Conservation (phyloP, 1,140 invertebrate species). For the Hermetia illucens region DNA sequence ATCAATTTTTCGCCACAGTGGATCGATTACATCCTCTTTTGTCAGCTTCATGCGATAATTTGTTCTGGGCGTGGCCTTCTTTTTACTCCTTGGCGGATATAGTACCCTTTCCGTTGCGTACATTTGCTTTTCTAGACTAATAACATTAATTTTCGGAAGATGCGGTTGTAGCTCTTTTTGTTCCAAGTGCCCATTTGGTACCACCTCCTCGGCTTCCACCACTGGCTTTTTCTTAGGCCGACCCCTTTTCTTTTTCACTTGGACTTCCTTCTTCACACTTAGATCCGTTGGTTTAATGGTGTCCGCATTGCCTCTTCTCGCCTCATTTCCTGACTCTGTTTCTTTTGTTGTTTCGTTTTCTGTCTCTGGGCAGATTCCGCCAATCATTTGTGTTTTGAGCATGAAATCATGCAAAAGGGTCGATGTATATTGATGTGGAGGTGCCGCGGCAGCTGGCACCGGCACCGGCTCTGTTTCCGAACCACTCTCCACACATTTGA, state of each 20-base stretch:
- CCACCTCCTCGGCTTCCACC: constrained; percentile 18
- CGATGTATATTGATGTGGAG: constrained; percentile 39
- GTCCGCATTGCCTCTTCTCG: constrained; percentile 16
- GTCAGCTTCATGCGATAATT: constrained; percentile 36
- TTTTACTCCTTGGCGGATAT: constrained; percentile 59
- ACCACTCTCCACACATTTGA: constrained; percentile 48
- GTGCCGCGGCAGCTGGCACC: constrained; percentile 26
- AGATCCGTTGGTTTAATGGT: constrained; percentile 35
- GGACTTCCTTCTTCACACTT: constrained; percentile 30
- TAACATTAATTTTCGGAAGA: constrained; percentile 45
- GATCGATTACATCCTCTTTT: constrained; percentile 37
- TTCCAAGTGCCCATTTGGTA: no score
- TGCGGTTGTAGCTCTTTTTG: constrained; percentile 49
- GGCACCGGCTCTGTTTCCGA: constrained; percentile 36
- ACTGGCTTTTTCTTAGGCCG: constrained; percentile 37
- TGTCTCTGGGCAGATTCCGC: constrained; percentile 26
- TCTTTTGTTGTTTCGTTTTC: constrained; percentile 29
- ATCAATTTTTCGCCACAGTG: constrained; percentile 45
- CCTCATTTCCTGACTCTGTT: constrained; percentile 18
- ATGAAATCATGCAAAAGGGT: constrained; percentile 47
- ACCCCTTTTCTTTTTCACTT: constrained; percentile 43
- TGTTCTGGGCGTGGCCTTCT: constrained; percentile 35
- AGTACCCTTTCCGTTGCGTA: constrained; percentile 56
- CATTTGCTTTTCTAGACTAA: constrained; percentile 44
- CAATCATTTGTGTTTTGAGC: constrained; percentile 45